Conservation (phyloP, 2,797 vertebrate genomes). For the Pangasius sanitwongsei region DNA sequence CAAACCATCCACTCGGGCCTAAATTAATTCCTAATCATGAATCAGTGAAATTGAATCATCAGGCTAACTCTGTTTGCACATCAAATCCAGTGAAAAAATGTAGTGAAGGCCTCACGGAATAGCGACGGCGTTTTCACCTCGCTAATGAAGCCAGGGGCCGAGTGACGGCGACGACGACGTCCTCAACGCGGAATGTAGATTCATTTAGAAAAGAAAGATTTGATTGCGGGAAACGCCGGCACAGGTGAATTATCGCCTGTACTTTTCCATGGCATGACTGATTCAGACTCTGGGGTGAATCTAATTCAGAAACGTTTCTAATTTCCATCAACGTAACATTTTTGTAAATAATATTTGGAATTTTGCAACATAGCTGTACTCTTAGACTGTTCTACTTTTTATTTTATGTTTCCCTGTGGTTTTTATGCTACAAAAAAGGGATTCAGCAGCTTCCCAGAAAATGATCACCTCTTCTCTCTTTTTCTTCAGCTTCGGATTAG, state of each 20-base stretch:
- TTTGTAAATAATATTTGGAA: background rate
- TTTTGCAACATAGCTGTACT: background rate
- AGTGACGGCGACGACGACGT: background rate
- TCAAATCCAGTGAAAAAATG: background rate
- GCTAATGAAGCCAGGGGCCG: background rate
- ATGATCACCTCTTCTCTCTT: background rate
- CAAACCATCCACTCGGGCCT: background rate
- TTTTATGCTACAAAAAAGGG: background rate
- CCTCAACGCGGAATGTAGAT: background rate
- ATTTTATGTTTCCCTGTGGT: background rate
- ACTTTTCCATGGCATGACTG: background rate
- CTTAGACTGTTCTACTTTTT: background rate
- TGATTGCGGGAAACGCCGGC: background rate
- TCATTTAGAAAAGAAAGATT: background rate
- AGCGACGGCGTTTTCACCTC: background rate
- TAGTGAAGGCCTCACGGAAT: background rate
- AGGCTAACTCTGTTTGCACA: background rate
- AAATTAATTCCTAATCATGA: slow-evolving; percentile 21
- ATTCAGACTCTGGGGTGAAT: background rate
- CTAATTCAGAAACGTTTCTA: background rate
- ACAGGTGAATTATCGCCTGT: background rate
- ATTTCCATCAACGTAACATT: background rate
- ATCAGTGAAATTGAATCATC: slow-evolving; percentile 4
- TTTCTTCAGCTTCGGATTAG: background rate
- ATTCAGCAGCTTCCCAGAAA: background rate